These are phyloP conservation scores for Argyrosomus regius DNA, from an alignment of 2,797 vertebrate species.

Conservation along the genomic window DNA sequence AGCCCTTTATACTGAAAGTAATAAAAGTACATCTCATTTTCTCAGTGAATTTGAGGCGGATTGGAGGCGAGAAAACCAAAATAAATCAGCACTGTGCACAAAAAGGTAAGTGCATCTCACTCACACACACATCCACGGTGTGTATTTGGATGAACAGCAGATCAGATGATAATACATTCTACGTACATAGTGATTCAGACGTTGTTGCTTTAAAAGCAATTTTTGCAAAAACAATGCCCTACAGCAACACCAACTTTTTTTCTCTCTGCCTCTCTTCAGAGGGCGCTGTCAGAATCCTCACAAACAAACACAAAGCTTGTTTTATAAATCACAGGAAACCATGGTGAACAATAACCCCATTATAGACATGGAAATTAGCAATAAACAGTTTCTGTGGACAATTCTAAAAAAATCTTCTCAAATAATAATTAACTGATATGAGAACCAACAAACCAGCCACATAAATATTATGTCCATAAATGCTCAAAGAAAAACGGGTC, in stretches of 20 bases:
- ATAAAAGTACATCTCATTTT: not conserved
- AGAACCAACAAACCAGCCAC: not conserved
- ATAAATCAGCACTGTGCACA: not conserved
- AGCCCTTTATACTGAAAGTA: not conserved
- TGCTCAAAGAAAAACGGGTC: not conserved
- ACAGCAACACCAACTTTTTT: not conserved
- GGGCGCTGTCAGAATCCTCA: not conserved
- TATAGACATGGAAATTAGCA: not conserved
- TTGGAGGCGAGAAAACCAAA: not conserved
- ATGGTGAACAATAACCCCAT: not conserved
- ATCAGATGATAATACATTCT: too few species aligned
- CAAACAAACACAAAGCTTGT: not conserved
- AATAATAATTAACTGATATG: conserved; percentile 2
- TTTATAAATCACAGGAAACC: not conserved
- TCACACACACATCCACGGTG: not conserved
- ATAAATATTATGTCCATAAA: not conserved
- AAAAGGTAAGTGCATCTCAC: not conserved
- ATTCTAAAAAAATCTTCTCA: not conserved
- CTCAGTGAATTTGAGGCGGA: not conserved
- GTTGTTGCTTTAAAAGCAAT: not conserved
- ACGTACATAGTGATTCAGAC: too few species aligned
- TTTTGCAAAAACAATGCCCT: not conserved
- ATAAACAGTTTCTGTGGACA: not conserved
- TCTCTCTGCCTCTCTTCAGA: conserved; percentile 7
- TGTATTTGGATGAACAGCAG: too few species aligned